Percentiles rank a stretch among this genome's conserved stretches.
phyloP scores from a whole-genome alignment of 1,140 invertebrate species.

The Pollicipes pollicipes region DNA sequence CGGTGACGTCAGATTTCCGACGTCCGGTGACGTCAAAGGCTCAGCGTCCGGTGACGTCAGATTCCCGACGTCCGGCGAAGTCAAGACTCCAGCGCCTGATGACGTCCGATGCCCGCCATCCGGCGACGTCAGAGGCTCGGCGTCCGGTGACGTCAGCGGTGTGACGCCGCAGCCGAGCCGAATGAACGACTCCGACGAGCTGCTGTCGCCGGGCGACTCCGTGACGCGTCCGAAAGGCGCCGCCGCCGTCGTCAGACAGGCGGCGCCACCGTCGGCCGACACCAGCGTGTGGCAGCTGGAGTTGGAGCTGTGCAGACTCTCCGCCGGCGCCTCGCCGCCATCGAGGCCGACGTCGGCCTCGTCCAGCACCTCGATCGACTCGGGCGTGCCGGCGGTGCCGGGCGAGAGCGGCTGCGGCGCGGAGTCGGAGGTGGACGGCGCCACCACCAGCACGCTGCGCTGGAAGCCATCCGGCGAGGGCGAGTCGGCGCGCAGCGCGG shows the following conservation, averaged over 20 bases:
- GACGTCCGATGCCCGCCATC: neutral
- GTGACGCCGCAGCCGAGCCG: neutral
- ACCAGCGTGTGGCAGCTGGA: slow-evolving; percentile 51
- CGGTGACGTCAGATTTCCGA: neutral
- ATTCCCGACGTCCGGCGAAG: no score
- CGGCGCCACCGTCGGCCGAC: neutral
- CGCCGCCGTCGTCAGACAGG: neutral
- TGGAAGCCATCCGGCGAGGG: neutral
- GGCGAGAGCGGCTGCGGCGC: no score
- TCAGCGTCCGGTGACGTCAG: no score
- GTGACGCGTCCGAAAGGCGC: no score
- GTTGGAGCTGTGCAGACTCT: slow-evolving; percentile 6
- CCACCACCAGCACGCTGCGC: neutral
- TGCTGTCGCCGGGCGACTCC: neutral
- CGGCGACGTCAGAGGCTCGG: neutral
- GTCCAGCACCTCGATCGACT: neutral
- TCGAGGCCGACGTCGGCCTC: neutral
- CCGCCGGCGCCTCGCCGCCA: neutral
- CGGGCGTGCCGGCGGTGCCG: neutral
- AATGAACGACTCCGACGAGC: neutral
- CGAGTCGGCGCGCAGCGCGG: neutral
- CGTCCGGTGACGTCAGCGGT: neutral
- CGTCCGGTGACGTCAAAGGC: neutral
- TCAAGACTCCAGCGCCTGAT: neutral
- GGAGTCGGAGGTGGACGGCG: neutral